Percentiles rank a stretch among this genome's conserved stretches.
Evolutionary conservation across 2,888 invertebrate species (phyloP).

Genomic region (Notocelia uddmanniana): DNA sequence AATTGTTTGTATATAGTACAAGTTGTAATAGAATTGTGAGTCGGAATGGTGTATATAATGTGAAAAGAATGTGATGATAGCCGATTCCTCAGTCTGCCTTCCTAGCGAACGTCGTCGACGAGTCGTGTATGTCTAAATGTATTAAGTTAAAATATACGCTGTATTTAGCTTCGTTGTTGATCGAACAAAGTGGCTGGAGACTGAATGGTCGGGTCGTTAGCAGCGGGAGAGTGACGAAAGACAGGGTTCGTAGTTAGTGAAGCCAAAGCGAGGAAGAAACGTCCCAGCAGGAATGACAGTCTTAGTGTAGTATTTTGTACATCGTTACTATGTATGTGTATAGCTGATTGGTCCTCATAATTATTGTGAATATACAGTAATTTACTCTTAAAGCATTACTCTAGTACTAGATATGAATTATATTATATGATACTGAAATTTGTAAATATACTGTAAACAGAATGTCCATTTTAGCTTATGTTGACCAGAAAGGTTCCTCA

Average conservation of each 20-base stretch:
- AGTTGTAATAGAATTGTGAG: constrained; percentile 80
- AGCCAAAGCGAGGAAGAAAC: constrained; percentile 59
- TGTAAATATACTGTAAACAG: constrained; percentile 85
- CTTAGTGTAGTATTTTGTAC: constrained; percentile 81
- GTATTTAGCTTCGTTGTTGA: constrained; percentile 80
- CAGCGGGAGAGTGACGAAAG: constrained; percentile 53
- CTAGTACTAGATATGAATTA: constrained; percentile 79
- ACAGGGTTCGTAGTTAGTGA: constrained; percentile 56
- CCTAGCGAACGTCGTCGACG: constrained; percentile 57
- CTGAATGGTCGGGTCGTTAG: constrained; percentile 48
- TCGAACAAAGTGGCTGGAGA: constrained; percentile 77
- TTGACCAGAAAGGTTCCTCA: constrained; percentile 86
- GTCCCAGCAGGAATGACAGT: constrained; percentile 61
- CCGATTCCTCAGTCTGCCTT: constrained; percentile 63
- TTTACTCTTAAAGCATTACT: constrained; percentile 75
- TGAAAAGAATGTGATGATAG: constrained; percentile 68
- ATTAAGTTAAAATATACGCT: constrained; percentile 76
- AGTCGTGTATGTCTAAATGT: constrained; percentile 62
- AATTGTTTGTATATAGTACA: constrained; percentile 86
- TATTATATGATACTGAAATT: constrained; percentile 78
- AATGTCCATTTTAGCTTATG: constrained; percentile 86
- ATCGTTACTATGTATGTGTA: constrained; percentile 79
- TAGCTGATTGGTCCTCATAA: constrained; percentile 78
- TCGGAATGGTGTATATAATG: constrained; percentile 79
- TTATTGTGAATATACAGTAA: constrained; percentile 85